phyloP scores from a whole-genome alignment of 53 echinoderm and acorn worm genomes.

The Hippasteria phrygiana region DNA sequence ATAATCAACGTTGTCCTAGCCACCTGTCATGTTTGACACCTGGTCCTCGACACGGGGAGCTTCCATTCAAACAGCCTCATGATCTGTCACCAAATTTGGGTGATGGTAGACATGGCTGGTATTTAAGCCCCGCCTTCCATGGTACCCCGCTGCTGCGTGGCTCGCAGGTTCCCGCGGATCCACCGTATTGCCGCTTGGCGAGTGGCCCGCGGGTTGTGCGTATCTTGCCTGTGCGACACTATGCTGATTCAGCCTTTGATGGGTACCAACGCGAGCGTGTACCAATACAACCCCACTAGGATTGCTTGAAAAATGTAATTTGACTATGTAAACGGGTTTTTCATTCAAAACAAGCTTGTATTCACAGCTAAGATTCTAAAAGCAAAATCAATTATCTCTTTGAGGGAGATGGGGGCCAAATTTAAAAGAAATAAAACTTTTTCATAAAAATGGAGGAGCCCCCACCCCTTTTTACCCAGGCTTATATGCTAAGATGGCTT shows the following conservation, averaged over 20 bases:
- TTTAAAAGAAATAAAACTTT: no score
- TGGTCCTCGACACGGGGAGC: background rate
- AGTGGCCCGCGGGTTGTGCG: constrained; percentile 9
- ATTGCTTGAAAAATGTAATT: background rate
- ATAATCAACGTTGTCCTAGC: background rate
- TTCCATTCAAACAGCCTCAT: background rate
- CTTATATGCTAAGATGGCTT: no score
- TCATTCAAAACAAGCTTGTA: background rate
- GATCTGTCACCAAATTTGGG: background rate
- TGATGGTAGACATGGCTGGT: background rate
- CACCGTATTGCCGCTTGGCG: background rate
- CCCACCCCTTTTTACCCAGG: no score
- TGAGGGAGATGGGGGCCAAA: no score
- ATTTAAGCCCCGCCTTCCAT: background rate
- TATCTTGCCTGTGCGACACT: constrained; percentile 15
- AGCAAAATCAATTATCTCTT: no score
- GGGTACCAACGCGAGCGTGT: constrained; percentile 24
- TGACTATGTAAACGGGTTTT: background rate
- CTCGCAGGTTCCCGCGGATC: background rate
- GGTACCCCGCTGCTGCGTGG: background rate
- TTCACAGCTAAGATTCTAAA: background rate
- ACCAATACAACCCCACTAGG: background rate
- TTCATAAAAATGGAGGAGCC: no score
- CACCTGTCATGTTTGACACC: background rate
- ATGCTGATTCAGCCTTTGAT: background rate